Evolutionary conservation across 1,140 invertebrate genomes (phyloP), one percentile per base, ranked within the genome.

Genomic region (Diorhabda sublineata): DNA sequence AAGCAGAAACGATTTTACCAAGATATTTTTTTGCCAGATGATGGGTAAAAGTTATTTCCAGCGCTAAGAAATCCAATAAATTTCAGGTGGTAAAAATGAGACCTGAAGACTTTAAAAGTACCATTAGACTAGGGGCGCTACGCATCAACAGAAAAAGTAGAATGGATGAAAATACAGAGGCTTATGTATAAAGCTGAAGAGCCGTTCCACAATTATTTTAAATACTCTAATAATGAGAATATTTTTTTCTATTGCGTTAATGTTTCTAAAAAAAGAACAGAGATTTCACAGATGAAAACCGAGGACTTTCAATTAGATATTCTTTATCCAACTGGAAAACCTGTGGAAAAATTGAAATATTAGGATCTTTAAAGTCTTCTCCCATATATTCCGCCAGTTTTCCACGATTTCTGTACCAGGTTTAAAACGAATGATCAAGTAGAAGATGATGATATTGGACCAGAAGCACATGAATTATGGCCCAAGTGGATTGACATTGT

Each of bases 51-150:
- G 57, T 61, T 58, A 67, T 67, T 61, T 41, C 11, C n/a, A 61
- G 9, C 42, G 56, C 58, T n/a, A 67, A 67, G 43, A 61, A 67
- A 61, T 62, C 6, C 11, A 67, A 61, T 56, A 67, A 66, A 66
- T 66, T 66, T 58, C 47, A 66, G 9, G 11, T 66, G 47, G 6
- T 58, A 26, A 66, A 59, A 66, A 66, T 66, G 64, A 66, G 9
- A 8, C 60, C 8, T 58, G 52, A 66, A 59, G 11, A 66, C 11
- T 66, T 66, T 66, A 61, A 61, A 9, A 62, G 62, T 64, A 60
- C 11, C 41, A 41, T 11, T 11, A 41, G 3, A 3, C 58, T 60
- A 41, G 41, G 3, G 42, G 0, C 9, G 42, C 7, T 41, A 41
- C 11, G 4, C 9, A 41, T 5, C 11, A 41, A 57, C 56, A 3